Percentiles rank a stretch among this genome's conserved stretches.
Conservation (phyloP, 2,113 vertebrate species). For the Chlamydotis undulata region DNA sequence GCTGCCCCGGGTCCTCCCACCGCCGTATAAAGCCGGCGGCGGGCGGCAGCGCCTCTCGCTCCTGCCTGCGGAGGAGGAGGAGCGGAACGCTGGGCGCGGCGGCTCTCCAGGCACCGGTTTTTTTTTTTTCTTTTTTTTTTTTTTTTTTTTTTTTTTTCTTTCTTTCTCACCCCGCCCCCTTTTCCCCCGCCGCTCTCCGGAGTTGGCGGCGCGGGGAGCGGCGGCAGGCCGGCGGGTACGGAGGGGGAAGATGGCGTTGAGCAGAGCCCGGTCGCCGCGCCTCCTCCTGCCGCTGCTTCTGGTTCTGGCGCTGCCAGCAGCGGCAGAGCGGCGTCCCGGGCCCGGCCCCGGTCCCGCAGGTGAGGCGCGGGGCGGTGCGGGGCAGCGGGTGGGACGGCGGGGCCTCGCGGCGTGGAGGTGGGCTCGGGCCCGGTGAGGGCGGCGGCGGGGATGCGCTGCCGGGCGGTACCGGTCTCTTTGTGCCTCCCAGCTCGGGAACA, state of each 20-base stretch:
- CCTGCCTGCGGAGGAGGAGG: not conserved
- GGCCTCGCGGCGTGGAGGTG: not conserved
- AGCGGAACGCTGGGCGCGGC: not conserved
- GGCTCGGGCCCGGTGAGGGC: not conserved
- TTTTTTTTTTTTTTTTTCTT: not conserved
- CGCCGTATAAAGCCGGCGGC: not conserved
- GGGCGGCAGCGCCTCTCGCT: not conserved
- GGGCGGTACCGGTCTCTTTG: not conserved
- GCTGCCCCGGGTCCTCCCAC: not conserved
- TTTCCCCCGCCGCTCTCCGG: not conserved
- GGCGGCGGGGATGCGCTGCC: not conserved
- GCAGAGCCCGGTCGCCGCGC: constrained; percentile 41
- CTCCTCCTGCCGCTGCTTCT: constrained; percentile 30
- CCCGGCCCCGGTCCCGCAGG: constrained; percentile 74
- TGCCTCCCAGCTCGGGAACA: not conserved
- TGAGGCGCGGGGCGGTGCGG: constrained; percentile 37
- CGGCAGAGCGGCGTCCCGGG: not conserved
- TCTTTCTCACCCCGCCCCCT: not conserved
- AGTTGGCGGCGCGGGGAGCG: constrained; percentile 44
- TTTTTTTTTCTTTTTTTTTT: too few relatives aligned
- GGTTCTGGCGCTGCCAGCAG: constrained; percentile 19
- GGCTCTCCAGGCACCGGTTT: not conserved
- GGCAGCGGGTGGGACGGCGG: not conserved
- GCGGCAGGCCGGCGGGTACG: constrained; percentile 53
- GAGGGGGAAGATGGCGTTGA: constrained; percentile 58